Evolutionary conservation across 2,888 invertebrate species (phyloP).

Genomic region (Cephus pulcher): DNA sequence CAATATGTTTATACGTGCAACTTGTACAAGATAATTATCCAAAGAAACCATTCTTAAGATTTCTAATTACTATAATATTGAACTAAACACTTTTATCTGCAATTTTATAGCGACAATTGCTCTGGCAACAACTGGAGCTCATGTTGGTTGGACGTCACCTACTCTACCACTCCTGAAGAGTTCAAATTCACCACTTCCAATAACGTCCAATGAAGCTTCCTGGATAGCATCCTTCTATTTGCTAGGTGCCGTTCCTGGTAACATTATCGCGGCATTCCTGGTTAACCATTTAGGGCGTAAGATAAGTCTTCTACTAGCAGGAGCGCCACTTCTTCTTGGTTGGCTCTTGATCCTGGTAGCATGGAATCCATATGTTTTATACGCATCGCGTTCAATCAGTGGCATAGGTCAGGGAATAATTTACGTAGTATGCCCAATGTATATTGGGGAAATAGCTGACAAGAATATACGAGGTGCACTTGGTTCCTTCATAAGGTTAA

Average conservation of each 20-base stretch:
- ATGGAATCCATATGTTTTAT: constrained; percentile 70
- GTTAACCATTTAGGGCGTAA: constrained; percentile 72
- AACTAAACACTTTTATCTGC: neutral
- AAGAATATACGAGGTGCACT: constrained; percentile 71
- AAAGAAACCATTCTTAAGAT: neutral
- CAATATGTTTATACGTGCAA: neutral
- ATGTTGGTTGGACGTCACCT: constrained; percentile 65
- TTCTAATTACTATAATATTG: neutral
- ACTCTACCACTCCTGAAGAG: constrained; percentile 57
- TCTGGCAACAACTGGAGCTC: constrained; percentile 56
- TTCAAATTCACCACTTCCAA: constrained; percentile 49
- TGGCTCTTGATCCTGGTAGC: constrained; percentile 74
- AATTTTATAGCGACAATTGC: constrained; percentile 53
- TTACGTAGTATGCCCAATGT: constrained; percentile 74
- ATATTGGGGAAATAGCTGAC: constrained; percentile 74
- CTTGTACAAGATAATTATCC: neutral
- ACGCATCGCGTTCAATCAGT: constrained; percentile 72
- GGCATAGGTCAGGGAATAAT: constrained; percentile 74
- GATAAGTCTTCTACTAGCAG: constrained; percentile 68
- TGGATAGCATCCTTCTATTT: constrained; percentile 72
- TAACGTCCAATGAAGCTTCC: constrained; percentile 59
- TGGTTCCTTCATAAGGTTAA: constrained; percentile 57
- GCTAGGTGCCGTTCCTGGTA: constrained; percentile 71
- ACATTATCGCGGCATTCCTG: constrained; percentile 70
- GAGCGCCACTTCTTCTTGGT: constrained; percentile 71